These are phyloP conservation scores for Dexiosoma caninum DNA, from an alignment of 2,888 invertebrate genomes.

Conservation along the genomic window DNA sequence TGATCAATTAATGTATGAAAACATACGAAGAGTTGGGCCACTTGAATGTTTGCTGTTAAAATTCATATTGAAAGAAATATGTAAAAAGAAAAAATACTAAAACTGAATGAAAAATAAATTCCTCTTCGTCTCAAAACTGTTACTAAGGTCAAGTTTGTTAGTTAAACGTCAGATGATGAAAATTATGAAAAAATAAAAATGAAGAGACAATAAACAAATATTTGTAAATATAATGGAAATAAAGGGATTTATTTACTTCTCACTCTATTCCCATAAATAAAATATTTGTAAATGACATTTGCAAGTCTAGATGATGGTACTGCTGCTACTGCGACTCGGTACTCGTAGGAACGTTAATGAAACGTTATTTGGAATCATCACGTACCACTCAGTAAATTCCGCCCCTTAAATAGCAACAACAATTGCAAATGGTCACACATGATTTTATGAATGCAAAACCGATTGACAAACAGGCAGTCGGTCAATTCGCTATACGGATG, in stretches of 20 bases:
- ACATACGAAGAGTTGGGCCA: background rate
- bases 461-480: background rate
- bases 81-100: background rate
- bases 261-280: conserved; percentile 11
- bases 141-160: conserved; percentile 62
- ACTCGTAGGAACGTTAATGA: background rate
- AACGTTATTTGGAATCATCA: conserved; percentile 1
- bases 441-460: background rate
- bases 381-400: conserved; percentile 14
- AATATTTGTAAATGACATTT: conserved; percentile 8
- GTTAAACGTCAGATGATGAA: conserved; percentile 38
- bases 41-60: conserved; percentile 13
- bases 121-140: conserved; percentile 24
- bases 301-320: background rate
- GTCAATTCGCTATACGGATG: background rate
- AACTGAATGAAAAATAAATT: conserved; percentile 21
- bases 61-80: background rate
- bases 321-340: background rate
- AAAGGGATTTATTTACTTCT: conserved; percentile 49
- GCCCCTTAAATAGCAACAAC: conserved; percentile 53
- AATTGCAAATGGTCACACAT: conserved; percentile 23
- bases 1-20: conserved; percentile 59
- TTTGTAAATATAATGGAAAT: background rate
- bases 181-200: conserved; percentile 5
- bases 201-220: background rate